Evolutionary conservation across 2,113 vertebrate species (phyloP), one percentile per base, ranked within the genome.

Genomic region (Oreochromis aureus): DNA sequence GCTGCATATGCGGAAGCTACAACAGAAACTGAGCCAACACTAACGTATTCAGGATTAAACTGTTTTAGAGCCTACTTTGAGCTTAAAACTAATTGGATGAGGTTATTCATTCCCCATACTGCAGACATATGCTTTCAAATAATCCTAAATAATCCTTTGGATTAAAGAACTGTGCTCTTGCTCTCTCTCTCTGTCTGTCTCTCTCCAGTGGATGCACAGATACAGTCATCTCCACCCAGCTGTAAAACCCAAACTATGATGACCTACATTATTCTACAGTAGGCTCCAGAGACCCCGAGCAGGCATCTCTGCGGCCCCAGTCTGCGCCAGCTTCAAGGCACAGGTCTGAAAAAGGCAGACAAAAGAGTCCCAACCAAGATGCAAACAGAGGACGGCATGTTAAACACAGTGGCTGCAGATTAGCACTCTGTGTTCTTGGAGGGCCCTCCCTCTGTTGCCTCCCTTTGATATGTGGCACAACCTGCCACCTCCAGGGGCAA

Each of bases 401-500:
- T 93, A 86, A 93, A 92, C 91, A 94, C 89, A 88, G 89, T 4
- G 82, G 89, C 89, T 83, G 84, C 53, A 87, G 89, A 92, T 90
- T 92, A 90, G 84, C 27, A 11, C 63, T 80, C 30, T 41, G 48
- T 71, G 86, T 83, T 93, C 88, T 91, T 93, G 84, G 34, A 93
- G 91, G 91, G 92, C 58, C 81, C 87, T 89, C 87, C 88, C 92
- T 91, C 89, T 89, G 83, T 88, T 90, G 82, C 73, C 41, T 88
- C 86, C 89, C 95, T 96, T 96, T 96, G 95, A 96, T 95, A 95
- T 93, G 88, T 91, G 94, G 91, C 94, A 93, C 93, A 94, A 94
- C 84, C 93, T 94, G 92, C 87, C 88, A 95, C 92, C 93, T 94
- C 91, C 81, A 53, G 91, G 94, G 87, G 89, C 90, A 92, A 85